phyloP scores from a whole-genome alignment of 2,888 invertebrate species.

The Cacoxenus indagator region DNA sequence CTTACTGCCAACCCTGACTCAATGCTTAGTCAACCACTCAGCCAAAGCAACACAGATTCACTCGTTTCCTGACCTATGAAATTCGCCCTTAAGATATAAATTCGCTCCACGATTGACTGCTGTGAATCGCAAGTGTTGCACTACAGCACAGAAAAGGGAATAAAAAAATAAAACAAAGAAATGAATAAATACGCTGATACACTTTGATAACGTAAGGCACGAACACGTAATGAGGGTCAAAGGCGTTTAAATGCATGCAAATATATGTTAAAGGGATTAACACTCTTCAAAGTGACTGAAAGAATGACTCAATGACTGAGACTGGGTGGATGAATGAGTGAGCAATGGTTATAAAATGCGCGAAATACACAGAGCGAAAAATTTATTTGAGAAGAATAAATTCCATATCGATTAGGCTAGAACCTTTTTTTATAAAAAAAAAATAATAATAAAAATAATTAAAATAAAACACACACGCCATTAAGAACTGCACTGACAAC shows the following conservation, averaged over 20 bases:
- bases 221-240: constrained; percentile 59
- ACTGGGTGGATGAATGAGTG: background rate
- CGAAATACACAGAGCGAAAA: constrained; percentile 43
- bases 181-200: background rate
- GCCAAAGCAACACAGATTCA: background rate
- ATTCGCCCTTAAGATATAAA: too few species aligned
- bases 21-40: background rate
- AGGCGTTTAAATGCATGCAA: constrained; percentile 65
- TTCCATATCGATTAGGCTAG: too few species aligned
- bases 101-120: background rate
- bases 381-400: too few species aligned
- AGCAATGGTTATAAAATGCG: background rate
- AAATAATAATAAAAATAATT: too few species aligned
- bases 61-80: background rate
- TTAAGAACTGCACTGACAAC: too few species aligned
- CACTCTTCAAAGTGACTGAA: constrained; percentile 55
- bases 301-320: background rate
- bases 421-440: too few species aligned
- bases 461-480: too few species aligned
- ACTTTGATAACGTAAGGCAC: background rate
- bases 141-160: background rate
- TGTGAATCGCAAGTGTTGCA: background rate
- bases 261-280: constrained; percentile 67
- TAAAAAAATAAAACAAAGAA: background rate
- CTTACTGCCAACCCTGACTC: background rate